phyloP scores from a whole-genome alignment of 2,888 invertebrate genomes.

The Scotopteryx bipunctaria region DNA sequence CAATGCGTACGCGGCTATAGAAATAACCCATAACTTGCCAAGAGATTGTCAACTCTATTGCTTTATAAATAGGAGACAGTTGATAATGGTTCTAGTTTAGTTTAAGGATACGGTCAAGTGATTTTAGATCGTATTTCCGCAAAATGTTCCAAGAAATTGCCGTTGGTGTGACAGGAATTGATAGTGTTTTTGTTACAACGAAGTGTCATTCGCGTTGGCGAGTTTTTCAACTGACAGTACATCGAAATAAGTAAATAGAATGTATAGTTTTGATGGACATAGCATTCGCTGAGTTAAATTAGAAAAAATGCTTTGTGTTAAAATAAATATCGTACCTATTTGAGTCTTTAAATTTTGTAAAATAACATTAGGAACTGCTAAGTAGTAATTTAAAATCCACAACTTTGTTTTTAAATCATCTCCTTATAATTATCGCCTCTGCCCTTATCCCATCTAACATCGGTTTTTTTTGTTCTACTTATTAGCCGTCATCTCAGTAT shows the following conservation, averaged over 20 bases:
- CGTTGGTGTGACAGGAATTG: constrained; percentile 7
- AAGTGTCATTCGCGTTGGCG: not conserved
- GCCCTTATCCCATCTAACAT: too few relatives aligned
- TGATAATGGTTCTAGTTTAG: constrained; percentile 15
- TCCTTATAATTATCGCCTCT: too few relatives aligned
- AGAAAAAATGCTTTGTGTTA: too few relatives aligned
- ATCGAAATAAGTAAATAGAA: too few relatives aligned
- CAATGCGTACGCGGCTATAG: constrained; percentile 51
- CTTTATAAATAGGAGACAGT: not conserved
- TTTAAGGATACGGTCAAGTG: constrained; percentile 19
- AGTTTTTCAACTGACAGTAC: not conserved
- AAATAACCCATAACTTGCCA: not conserved
- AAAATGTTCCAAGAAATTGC: constrained; percentile 9
- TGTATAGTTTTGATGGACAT: too few relatives aligned
- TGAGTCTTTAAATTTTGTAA: too few relatives aligned
- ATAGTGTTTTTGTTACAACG: not conserved
- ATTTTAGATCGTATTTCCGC: constrained; percentile 21
- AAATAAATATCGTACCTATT: too few relatives aligned
- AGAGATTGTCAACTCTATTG: constrained; percentile 39
- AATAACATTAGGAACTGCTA: too few relatives aligned
- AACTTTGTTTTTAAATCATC: too few relatives aligned
- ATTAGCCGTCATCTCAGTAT: not conserved
- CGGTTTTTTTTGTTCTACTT: too few relatives aligned
- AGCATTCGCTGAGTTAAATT: too few relatives aligned
- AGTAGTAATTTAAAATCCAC: too few relatives aligned